Evolutionary conservation across 2,888 invertebrate genomes (phyloP), one percentile per base, ranked within the genome.

Genomic region (Sinelater perroti): DNA sequence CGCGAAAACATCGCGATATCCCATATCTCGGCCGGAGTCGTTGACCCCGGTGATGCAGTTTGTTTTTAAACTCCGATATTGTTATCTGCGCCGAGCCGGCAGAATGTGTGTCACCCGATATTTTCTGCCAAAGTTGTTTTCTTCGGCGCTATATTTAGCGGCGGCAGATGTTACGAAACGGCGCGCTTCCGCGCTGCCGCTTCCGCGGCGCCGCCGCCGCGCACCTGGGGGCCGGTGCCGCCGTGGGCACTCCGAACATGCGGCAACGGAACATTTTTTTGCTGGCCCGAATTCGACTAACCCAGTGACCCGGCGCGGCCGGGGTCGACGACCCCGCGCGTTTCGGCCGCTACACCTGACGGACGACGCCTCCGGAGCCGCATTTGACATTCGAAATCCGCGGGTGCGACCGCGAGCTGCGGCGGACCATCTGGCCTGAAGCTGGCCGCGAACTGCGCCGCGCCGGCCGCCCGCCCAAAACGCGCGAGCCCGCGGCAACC

Each of bases 211-310:
- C 40, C 18, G 31, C 47, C 42, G 31, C 35, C 49, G 47, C 30
- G 31, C 50, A 53, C 56, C 59, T 56, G 59, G 55, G 56, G 55
- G 24, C 55, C 50, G 55, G 56, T 54, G 24, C 55, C 50, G 50
- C 50, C 47, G 55, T 46, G 45, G 20, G 24, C 36, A 53, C 31
- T 49, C 47, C 49, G 50, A 58, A 40, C 36, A 61, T 56, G 60
- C 50, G 58, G 49, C 65, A 64, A 67, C 64, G 67, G 64, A 59
- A 63, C 57, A 59, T 69, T 65, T 66, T 68, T 67, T 61, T 62
- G 52, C 52, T 64, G 69, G 62, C 67, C 71, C 67, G 67, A 70
- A 71, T 69, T 65, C 70, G 62, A 70, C 68, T 71, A 70, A 71
- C 71, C 70, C 56, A 71, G 67, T 71, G 69, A 71, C 71, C 71